Percentiles rank a stretch among this genome's conserved stretches.
These are phyloP conservation scores for Cepaea nemoralis DNA, from an alignment of 1,140 invertebrate species.

Conservation along the genomic window DNA sequence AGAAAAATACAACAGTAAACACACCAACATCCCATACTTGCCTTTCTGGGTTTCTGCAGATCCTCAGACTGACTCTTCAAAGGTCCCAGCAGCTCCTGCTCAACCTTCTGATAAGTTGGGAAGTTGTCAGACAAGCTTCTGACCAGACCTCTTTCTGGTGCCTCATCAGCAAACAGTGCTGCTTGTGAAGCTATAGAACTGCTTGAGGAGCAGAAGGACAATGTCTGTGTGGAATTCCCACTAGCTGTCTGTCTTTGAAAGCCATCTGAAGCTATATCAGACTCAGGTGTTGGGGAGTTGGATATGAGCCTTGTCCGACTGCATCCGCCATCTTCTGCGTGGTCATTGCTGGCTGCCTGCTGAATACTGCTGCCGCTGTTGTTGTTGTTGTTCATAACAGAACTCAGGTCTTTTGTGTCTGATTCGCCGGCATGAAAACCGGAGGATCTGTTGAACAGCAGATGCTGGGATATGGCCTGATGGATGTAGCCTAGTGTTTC, in stretches of 20 bases:
- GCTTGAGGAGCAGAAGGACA: background rate
- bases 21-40: background rate
- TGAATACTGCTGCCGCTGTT: background rate
- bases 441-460: constrained; percentile 56
- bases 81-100: constrained; percentile 9
- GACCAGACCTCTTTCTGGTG: background rate
- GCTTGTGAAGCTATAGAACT: background rate
- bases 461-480: constrained; percentile 64
- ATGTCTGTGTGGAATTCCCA: background rate
- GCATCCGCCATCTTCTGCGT: constrained; percentile 8
- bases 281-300: background rate
- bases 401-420: background rate
- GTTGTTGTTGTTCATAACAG: background rate
- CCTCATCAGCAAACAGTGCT: background rate
- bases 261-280: background rate
- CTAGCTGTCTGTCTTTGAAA: background rate
- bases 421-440: background rate
- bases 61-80: background rate
- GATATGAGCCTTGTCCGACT: constrained; percentile 13
- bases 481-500: constrained; percentile 67
- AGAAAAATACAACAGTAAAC: too few species aligned
- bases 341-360: background rate
- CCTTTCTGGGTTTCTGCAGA: constrained; percentile 22
- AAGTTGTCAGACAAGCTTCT: constrained; percentile 6
- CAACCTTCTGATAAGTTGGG: background rate